phyloP scores from a whole-genome alignment of 2,888 invertebrate species.

The Tenthredo mesomela region DNA sequence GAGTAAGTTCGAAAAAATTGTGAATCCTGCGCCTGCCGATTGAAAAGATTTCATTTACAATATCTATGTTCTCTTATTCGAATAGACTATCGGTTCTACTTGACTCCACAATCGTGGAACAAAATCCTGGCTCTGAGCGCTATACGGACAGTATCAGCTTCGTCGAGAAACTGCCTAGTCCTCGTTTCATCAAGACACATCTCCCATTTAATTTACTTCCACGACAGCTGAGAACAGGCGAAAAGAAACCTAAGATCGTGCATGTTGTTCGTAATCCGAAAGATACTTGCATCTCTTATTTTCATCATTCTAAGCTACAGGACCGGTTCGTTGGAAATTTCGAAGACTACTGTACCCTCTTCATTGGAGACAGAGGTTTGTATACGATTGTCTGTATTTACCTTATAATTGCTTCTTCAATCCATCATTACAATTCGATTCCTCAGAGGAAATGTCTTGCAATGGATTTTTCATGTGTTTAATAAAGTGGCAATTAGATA shows the following conservation, averaged over 20 bases:
- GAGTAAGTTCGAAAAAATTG: conserved; percentile 77
- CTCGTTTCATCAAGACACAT: conserved; percentile 63
- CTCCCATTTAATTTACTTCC: background rate
- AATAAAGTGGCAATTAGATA: background rate
- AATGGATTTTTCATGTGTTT: background rate
- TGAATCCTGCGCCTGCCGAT: background rate
- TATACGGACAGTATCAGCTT: conserved; percentile 55
- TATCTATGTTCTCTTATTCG: background rate
- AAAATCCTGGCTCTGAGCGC: conserved; percentile 44
- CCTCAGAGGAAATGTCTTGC: background rate
- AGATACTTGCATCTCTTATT: conserved; percentile 86
- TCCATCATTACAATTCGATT: background rate
- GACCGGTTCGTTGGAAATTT: conserved; percentile 80
- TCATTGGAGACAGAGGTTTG: conserved; percentile 81
- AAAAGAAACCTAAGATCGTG: conserved; percentile 55
- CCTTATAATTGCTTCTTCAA: background rate
- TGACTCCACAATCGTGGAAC: conserved; percentile 71
- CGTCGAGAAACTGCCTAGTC: conserved; percentile 73
- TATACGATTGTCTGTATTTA: background rate
- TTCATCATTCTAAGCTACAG: conserved; percentile 83
- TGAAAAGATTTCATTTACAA: background rate
- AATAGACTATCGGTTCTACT: conserved; percentile 70
- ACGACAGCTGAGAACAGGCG: background rate
- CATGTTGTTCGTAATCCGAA: conserved; percentile 87
- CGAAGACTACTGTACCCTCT: conserved; percentile 82